Conservation (phyloP, 2,113 vertebrate genomes). For the Channa maculata region DNA sequence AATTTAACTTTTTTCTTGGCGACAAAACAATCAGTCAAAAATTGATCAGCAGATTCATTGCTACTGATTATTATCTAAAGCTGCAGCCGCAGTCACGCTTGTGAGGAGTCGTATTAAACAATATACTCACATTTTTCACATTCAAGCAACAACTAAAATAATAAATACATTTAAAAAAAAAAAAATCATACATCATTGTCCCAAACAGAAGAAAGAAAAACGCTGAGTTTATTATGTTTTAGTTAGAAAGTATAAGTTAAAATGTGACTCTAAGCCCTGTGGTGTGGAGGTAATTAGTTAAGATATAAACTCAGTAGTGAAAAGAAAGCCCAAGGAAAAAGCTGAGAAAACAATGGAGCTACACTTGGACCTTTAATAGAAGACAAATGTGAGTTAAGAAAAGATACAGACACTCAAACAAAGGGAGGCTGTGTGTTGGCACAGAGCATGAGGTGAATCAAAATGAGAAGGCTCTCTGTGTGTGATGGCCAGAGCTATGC, state of each 20-base stretch:
- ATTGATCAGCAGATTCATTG: not conserved
- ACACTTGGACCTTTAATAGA: slow-evolving; percentile 20
- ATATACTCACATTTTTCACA: not conserved
- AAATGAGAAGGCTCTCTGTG: slow-evolving; percentile 34
- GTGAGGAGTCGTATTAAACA: too few species aligned
- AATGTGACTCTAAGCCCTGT: not conserved
- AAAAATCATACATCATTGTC: not conserved
- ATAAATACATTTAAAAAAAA: too few species aligned
- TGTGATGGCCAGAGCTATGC: slow-evolving; percentile 67
- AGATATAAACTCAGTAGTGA: not conserved
- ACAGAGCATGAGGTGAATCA: slow-evolving; percentile 39
- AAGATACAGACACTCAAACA: slow-evolving; percentile 28
- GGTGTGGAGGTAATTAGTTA: not conserved
- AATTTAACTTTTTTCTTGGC: too few species aligned
- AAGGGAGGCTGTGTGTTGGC: slow-evolving; percentile 25
- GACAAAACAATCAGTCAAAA: not conserved
- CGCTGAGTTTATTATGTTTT: too few species aligned
- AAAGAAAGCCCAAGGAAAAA: not conserved
- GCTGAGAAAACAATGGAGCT: slow-evolving; percentile 6
- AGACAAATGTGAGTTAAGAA: slow-evolving; percentile 35
- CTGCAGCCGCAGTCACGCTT: not conserved
- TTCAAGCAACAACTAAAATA: too few species aligned
- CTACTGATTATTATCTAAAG: not conserved
- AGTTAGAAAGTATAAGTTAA: not conserved
- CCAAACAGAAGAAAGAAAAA: not conserved